phyloP scores from a whole-genome alignment of 1,140 invertebrate species.

The Bombus soroeensis region DNA sequence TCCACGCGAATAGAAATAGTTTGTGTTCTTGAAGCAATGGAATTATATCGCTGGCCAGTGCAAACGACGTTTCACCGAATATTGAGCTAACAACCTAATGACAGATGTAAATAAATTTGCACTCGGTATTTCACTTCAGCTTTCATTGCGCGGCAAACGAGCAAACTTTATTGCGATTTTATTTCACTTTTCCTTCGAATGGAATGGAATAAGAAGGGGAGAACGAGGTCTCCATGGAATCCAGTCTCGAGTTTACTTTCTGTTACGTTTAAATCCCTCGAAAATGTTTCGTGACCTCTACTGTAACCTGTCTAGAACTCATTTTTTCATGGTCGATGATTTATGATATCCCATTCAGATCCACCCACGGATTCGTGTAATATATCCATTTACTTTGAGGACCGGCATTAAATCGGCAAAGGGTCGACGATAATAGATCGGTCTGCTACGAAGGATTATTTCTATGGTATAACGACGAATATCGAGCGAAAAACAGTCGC shows the following conservation, averaged over 20 bases:
- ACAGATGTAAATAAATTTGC: slow-evolving; percentile 24
- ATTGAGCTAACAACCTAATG: neutral
- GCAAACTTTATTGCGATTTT: slow-evolving; percentile 32
- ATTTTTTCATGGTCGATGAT: slow-evolving; percentile 11
- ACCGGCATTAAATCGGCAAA: neutral
- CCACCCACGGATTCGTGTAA: neutral
- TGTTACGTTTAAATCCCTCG: neutral
- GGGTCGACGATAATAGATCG: slow-evolving; percentile 7
- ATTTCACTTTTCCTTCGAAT: slow-evolving; percentile 21
- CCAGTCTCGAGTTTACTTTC: neutral
- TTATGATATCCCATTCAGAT: neutral
- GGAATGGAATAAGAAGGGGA: neutral
- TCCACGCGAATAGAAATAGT: neutral
- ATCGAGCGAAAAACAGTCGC: neutral
- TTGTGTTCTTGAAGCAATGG: neutral
- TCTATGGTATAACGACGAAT: neutral
- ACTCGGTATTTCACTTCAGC: neutral
- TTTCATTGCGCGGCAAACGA: neutral
- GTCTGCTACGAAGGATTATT: neutral
- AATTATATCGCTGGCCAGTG: neutral
- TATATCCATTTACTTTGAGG: neutral
- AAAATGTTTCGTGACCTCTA: neutral
- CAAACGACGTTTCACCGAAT: neutral
- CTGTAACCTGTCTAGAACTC: neutral
- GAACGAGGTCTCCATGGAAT: neutral